Conservation (phyloP, 2,888 invertebrate genomes). For the Tipula helvola region DNA sequence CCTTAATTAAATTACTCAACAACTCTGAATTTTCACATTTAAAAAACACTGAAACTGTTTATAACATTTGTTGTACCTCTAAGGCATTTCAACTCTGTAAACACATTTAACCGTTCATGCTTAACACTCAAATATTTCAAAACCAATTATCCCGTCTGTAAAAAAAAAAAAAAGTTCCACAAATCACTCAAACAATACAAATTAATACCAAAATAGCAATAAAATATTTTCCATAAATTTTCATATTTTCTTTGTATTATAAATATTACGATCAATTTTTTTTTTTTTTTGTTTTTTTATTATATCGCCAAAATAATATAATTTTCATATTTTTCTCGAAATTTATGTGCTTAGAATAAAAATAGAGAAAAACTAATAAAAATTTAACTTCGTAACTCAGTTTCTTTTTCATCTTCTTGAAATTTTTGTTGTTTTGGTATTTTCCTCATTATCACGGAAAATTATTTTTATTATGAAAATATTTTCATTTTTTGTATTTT, state of each 20-base stretch:
- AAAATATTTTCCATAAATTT: not conserved
- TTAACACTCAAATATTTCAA: too few relatives aligned
- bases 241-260: not conserved
- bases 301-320: not conserved
- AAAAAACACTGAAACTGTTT: too few relatives aligned
- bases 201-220: not conserved
- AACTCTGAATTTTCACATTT: too few relatives aligned
- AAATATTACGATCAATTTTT: not conserved
- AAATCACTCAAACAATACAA: not conserved
- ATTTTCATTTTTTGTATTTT: not conserved
- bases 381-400: not conserved
- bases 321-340: not conserved
- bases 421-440: not conserved
- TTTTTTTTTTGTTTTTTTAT: not conserved
- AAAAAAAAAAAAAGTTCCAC: not conserved
- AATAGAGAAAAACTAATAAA: not conserved
- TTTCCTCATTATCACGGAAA: not conserved
- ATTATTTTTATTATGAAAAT: not conserved
- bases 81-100: too few relatives aligned
- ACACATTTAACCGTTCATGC: too few relatives aligned
- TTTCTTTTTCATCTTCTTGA: not conserved
- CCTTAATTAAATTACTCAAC: too few relatives aligned
- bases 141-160: too few relatives aligned
- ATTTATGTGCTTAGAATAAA: not conserved
- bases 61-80: too few relatives aligned